phyloP scores from a whole-genome alignment of 2,797 vertebrate species.

The Sebastes nivosus region DNA sequence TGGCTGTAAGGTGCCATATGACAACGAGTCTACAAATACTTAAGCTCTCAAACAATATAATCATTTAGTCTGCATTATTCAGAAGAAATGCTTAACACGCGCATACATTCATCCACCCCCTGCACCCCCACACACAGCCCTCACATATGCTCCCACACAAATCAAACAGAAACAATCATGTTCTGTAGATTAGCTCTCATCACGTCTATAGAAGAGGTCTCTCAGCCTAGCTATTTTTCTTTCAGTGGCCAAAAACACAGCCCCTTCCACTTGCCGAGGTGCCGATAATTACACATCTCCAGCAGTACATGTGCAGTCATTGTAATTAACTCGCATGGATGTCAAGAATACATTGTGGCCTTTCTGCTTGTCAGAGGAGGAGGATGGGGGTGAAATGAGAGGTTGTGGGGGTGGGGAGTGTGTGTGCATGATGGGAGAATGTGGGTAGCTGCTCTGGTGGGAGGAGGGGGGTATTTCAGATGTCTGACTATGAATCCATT shows the following conservation, averaged over 20 bases:
- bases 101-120: background rate
- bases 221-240: conserved; percentile 13
- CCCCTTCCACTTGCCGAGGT: conserved; percentile 33
- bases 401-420: conserved; percentile 32
- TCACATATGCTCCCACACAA: background rate
- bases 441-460: background rate
- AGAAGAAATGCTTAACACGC: background rate
- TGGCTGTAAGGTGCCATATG: background rate
- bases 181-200: conserved; percentile 14
- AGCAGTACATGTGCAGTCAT: conserved; percentile 63
- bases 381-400: background rate
- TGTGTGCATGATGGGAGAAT: background rate
- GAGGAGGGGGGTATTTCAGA: conserved; percentile 2
- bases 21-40: background rate
- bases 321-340: conserved; percentile 78
- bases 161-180: conserved; percentile 6
- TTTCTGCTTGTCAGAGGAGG: conserved; percentile 56
- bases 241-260: conserved; percentile 45
- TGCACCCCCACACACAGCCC: background rate
- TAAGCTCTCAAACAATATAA: background rate
- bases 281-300: conserved; percentile 76
- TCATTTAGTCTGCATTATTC: background rate
- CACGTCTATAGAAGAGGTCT: conserved; percentile 12
- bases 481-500: conserved; percentile 40
- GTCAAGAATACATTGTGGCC: conserved; percentile 72